These are phyloP conservation scores for Cataglyphis livida DNA, from an alignment of 2,888 invertebrate genomes.

Conservation along the genomic window DNA sequence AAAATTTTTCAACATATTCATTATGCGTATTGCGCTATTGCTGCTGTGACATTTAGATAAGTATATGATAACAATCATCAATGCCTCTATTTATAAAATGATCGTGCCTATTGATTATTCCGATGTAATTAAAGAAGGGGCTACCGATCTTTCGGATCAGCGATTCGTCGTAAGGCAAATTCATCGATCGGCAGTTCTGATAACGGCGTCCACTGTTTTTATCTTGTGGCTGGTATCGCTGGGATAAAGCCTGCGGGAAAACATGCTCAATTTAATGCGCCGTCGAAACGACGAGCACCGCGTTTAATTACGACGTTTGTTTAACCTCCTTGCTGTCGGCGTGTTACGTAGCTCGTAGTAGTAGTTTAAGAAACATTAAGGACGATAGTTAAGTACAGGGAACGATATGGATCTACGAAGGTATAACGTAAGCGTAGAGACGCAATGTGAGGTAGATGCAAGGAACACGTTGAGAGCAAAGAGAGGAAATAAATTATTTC, in stretches of 20 bases:
- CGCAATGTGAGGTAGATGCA: not conserved
- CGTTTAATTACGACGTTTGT: constrained; percentile 44
- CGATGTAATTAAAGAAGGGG: not conserved
- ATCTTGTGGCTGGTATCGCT: constrained; percentile 9
- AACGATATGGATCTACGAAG: not conserved
- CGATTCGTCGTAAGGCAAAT: constrained; percentile 1
- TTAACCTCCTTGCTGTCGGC: constrained; percentile 5
- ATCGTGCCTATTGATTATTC: not conserved
- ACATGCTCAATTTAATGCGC: constrained; percentile 17
- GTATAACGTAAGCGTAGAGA: not conserved
- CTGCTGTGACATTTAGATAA: not conserved
- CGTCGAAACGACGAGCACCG: constrained; percentile 14
- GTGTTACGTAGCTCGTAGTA: not conserved
- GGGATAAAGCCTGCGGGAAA: not conserved
- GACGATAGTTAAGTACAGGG: not conserved
- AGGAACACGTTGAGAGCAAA: not conserved
- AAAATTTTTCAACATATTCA: not conserved
- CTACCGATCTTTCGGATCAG: not conserved
- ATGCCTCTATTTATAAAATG: constrained; percentile 5
- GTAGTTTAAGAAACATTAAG: not conserved
- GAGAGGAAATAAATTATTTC: not conserved
- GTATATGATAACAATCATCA: not conserved
- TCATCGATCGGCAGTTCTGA: constrained; percentile 1
- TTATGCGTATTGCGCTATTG: not conserved
- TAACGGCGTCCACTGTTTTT: constrained; percentile 12